Evolutionary conservation across 2,797 vertebrate species (phyloP).

Genomic region (Aythya fuligula): DNA sequence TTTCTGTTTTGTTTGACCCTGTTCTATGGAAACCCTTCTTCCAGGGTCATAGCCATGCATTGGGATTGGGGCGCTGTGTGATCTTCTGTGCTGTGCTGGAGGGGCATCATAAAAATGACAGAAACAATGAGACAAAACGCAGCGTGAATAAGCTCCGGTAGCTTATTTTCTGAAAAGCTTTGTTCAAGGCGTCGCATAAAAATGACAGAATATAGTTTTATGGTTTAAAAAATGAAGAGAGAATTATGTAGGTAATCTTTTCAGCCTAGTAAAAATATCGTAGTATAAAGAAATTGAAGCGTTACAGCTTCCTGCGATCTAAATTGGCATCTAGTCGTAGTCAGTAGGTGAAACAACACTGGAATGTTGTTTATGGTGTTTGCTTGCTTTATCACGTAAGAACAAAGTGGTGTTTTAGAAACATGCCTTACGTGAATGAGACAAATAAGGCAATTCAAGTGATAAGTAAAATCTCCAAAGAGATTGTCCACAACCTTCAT

Average conservation of each 20-base stretch:
- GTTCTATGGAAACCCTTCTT: conserved; percentile 5
- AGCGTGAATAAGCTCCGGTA: background rate
- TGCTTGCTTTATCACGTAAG: conserved; percentile 47
- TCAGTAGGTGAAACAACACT: conserved; percentile 24
- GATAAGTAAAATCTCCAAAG: conserved; percentile 18
- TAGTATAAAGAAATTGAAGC: conserved; percentile 37
- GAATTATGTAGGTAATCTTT: conserved; percentile 61
- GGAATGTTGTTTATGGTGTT: conserved; percentile 43
- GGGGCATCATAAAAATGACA: conserved; percentile 45
- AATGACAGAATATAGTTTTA: conserved; percentile 44
- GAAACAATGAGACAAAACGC: background rate
- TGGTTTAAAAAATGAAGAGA: conserved; percentile 44
- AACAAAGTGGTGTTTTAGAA: conserved; percentile 57
- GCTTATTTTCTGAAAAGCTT: conserved; percentile 35
- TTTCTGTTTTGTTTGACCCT: conserved; percentile 6
- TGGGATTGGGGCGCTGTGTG: background rate
- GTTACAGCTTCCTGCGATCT: conserved; percentile 49
- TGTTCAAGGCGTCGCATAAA: conserved; percentile 43
- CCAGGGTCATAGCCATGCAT: conserved; percentile 2
- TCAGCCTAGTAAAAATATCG: conserved; percentile 50
- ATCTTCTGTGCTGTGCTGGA: background rate
- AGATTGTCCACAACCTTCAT: background rate
- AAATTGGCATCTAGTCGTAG: conserved; percentile 67
- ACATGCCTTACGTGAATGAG: conserved; percentile 34
- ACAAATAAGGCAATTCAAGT: conserved; percentile 36